These are phyloP conservation scores for Patella ulyssiponensis DNA, from an alignment of 2,888 invertebrate genomes.

Conservation along the genomic window DNA sequence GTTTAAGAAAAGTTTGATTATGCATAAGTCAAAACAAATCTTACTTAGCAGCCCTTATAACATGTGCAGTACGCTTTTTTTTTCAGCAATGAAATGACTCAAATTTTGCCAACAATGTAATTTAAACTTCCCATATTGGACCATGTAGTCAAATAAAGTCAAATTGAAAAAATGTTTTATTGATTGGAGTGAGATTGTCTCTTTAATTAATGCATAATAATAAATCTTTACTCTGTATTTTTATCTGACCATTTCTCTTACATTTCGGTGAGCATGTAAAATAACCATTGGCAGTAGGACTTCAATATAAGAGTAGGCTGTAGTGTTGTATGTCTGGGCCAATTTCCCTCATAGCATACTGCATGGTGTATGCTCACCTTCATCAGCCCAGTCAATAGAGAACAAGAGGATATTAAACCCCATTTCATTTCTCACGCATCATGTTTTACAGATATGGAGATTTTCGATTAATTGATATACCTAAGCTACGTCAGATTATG, in stretches of 20 bases:
- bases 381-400: no score
- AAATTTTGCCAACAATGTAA: background rate
- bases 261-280: no score
- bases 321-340: no score
- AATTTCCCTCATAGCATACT: no score
- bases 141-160: background rate
- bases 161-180: background rate
- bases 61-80: no score
- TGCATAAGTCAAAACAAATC: no score
- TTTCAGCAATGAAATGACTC: background rate
- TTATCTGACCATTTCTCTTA: background rate
- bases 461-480: conserved; percentile 78
- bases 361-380: no score
- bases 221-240: background rate
- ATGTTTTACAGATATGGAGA: conserved; percentile 73
- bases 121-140: background rate
- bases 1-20: no score
- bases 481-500: conserved; percentile 75
- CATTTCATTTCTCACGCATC: background rate
- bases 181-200: background rate
- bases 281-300: no score
- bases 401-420: no score
- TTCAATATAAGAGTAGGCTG: no score
- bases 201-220: background rate
- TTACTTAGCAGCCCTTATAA: no score